These are phyloP conservation scores for Rhopalosiphum nymphaeae DNA, from an alignment of 2,888 invertebrate species.

Conservation along the genomic window DNA sequence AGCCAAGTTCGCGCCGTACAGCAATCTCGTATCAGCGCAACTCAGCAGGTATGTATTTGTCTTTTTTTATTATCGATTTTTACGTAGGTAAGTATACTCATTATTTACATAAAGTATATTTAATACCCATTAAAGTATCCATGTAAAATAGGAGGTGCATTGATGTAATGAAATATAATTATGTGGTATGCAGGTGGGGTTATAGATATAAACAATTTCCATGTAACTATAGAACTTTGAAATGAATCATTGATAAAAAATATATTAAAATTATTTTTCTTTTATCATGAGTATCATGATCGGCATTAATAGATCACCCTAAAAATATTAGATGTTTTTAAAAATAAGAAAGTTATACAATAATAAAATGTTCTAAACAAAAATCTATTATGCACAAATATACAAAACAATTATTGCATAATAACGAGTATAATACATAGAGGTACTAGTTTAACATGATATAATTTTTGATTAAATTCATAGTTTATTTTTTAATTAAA, in stretches of 20 bases:
- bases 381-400: neutral
- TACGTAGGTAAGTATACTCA: neutral
- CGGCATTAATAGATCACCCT: neutral
- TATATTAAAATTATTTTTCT: neutral
- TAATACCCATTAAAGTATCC: neutral
- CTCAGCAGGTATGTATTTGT: conserved; percentile 81
- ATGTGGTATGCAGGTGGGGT: neutral
- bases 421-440: neutral
- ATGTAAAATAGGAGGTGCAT: neutral
- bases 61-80: neutral
- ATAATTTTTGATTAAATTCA: neutral
- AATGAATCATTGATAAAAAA: neutral
- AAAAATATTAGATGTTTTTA: neutral
- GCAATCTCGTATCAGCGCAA: conserved; percentile 88
- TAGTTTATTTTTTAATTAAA: neutral
- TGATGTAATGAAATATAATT: neutral
- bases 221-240: neutral
- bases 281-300: neutral
- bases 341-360: neutral
- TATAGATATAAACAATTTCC: neutral
- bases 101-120: neutral
- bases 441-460: neutral
- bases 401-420: neutral
- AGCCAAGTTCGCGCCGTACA: conserved; percentile 84
- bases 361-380: neutral